Percentiles rank a stretch among this genome's conserved stretches.
phyloP scores from a whole-genome alignment of 2,797 vertebrate species.

The Dendrocincla tyrannina region DNA sequence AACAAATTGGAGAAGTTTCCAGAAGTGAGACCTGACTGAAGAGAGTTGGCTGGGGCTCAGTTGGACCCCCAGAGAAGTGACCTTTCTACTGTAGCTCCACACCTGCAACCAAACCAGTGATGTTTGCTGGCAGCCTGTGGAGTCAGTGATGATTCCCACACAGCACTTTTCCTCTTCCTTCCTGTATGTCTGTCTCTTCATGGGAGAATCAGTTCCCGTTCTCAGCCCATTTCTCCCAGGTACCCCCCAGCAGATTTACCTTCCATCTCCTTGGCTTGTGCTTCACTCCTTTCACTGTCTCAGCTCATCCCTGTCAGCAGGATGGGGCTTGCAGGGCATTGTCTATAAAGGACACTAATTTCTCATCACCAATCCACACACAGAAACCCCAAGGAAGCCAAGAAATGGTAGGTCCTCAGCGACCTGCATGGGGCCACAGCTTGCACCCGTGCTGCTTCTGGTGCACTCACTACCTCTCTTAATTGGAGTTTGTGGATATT shows the following conservation, averaged over 20 bases:
- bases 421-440: neutral
- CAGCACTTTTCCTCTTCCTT: neutral
- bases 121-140: neutral
- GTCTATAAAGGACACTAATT: neutral
- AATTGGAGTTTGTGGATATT: neutral
- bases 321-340: neutral
- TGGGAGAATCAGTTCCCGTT: neutral
- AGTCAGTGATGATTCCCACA: rapidly evolving
- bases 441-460: rapidly evolving
- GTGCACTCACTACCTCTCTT: neutral
- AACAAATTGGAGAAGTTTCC: neutral
- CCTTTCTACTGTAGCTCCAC: neutral
- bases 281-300: neutral
- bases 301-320: neutral
- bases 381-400: neutral
- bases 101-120: neutral
- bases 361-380: neutral
- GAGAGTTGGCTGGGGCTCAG: neutral
- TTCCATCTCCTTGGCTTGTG: neutral
- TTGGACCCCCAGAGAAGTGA: neutral
- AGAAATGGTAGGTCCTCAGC: neutral
- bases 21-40: neutral
- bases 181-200: rapidly evolving
- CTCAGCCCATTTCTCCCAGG: neutral
- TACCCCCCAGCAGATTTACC: neutral